phyloP scores from a whole-genome alignment of 2,888 invertebrate genomes.

The Baccha elongata region DNA sequence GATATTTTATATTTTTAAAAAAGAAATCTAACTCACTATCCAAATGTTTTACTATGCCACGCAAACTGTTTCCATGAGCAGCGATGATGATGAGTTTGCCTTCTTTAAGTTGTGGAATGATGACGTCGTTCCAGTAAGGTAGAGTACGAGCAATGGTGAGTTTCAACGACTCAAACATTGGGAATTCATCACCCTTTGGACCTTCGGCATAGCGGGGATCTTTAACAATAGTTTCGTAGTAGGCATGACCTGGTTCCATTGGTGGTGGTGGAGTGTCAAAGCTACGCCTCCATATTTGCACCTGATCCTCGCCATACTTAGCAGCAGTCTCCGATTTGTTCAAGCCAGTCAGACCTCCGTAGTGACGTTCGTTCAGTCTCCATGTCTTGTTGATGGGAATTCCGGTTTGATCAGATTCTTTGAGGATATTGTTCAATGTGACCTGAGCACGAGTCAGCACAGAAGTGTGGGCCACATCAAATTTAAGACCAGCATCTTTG shows the following conservation, averaged over 20 bases:
- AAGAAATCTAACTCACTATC: conserved; percentile 85
- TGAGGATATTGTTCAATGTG: conserved; percentile 87
- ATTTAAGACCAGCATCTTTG: conserved; percentile 88
- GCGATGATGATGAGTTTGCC: conserved; percentile 93
- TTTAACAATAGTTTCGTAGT: conserved; percentile 90
- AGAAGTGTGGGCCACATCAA: conserved; percentile 92
- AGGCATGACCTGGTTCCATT: conserved; percentile 90
- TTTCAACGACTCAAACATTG: conserved; percentile 92
- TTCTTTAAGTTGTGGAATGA: conserved; percentile 89
- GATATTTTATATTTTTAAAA: no score
- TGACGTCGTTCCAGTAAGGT: conserved; percentile 94
- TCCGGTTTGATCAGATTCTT: conserved; percentile 87
- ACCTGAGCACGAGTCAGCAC: conserved; percentile 91
- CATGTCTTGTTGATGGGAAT: conserved; percentile 90
- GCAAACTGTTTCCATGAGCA: conserved; percentile 93
- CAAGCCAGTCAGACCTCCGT: conserved; percentile 93
- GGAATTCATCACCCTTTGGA: conserved; percentile 91
- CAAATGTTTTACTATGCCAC: conserved; percentile 94
- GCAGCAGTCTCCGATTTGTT: conserved; percentile 94
- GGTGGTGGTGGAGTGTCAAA: conserved; percentile 93
- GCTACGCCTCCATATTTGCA: conserved; percentile 92
- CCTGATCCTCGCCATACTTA: conserved; percentile 93
- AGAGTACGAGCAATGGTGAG: conserved; percentile 91
- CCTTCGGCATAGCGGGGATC: conserved; percentile 89
- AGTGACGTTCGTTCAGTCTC: conserved; percentile 94